phyloP scores from a whole-genome alignment of 30 jellyfish, hydroid and myxozoan genomes.

The Rhopilema esculentum region DNA sequence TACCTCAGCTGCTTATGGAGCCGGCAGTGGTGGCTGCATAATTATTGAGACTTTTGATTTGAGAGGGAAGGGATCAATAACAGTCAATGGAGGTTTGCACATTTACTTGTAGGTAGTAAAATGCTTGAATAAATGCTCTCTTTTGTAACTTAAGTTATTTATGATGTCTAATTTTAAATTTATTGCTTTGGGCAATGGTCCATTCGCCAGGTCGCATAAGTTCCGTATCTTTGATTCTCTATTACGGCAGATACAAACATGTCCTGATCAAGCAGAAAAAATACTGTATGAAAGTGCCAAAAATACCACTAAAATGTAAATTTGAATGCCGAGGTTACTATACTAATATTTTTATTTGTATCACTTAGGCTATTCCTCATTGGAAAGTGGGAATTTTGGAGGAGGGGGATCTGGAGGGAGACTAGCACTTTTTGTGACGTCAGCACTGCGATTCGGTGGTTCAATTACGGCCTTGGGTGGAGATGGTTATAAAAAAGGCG shows the following conservation, averaged over 20 bases:
- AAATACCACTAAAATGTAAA: no score
- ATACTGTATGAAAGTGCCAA: neutral
- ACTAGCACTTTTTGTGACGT: conserved; percentile 34
- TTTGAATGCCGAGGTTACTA: neutral
- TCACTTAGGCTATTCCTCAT: conserved; percentile 24
- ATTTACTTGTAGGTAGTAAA: no score
- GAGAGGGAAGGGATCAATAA: conserved; percentile 52
- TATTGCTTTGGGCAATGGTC: no score
- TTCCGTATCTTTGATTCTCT: no score
- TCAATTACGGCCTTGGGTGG: conserved; percentile 53
- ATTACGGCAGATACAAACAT: no score
- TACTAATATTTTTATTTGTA: no score
- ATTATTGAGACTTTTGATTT: conserved; percentile 37
- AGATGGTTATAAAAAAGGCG: conserved; percentile 57
- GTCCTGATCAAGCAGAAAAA: neutral
- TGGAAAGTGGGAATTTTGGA: conserved; percentile 12
- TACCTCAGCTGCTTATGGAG: conserved; percentile 32
- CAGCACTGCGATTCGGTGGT: conserved; percentile 42
- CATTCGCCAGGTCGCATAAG: no score
- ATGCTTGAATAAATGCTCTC: no score
- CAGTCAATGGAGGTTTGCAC: conserved; percentile 57
- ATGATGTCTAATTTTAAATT: no score
- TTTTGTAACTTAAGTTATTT: no score
- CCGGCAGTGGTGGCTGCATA: conserved; percentile 77
- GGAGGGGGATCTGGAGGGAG: conserved; percentile 83